Evolutionary conservation across 37 sponge, comb jelly and placozoan genomes (phyloP), one percentile per base, ranked within the genome.

Genomic region (Ephydatia muelleri): DNA sequence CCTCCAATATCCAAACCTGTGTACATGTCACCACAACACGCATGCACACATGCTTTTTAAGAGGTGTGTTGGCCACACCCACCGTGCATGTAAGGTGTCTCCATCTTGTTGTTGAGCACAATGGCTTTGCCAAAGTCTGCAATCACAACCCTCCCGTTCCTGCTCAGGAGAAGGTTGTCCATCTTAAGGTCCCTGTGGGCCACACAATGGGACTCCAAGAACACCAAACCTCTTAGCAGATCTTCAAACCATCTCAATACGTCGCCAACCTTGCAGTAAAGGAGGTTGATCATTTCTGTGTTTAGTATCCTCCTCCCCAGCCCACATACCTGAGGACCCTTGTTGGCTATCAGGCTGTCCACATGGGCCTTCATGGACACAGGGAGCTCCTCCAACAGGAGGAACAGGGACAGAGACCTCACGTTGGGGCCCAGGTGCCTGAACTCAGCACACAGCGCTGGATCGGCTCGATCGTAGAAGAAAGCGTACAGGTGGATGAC

Each of bases 401-500:
- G 79, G 68, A 92, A 95, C 37, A 95, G 91, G 11, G 95, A 92
- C 35, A 84, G 29, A 0, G 80, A 80, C 13, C 80, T 82, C 22
- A 67, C 86, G 29, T 73, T 75, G 32, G 25, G 66, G 49, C 66
- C 87, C 16, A 47, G 47, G 0, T 37, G 71, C 26, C 47, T 84
- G 73, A 93, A 79, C 16, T 73, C 33, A 2, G 84, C 73, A 22
- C 66, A 82, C 25, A 78, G 67, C 14, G 39, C 74, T 35, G 90
- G 88, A 43, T 91, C 79, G 74, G 83, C 73, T 29, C 90, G 75
- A 36, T 94, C 97, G 72, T 81, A 94, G 90, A 97, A 93, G 84
- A 97, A 92, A 30, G 97, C 97, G 78, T 82, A 87, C 74, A 92
- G 92, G 68, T 90, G 89, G 38, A 97, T 72, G 67, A 97, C 92